Conservation (phyloP, 2,888 invertebrate species). For the Caenorhabditis imperialis region DNA sequence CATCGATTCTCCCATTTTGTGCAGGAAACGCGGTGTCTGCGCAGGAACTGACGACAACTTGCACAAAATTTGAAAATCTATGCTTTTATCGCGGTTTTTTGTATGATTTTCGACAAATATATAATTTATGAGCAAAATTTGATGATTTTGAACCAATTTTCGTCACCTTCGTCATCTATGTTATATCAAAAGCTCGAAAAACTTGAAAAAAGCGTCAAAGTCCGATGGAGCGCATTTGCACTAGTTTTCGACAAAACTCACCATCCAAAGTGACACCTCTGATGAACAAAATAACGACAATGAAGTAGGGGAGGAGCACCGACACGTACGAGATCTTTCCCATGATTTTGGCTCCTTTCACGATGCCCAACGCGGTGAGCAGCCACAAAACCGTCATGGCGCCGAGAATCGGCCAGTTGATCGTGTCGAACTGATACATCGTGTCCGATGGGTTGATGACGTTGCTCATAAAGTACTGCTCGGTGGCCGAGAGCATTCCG, state of each 20-base stretch:
- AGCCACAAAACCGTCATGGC: constrained; percentile 19
- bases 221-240: too few relatives aligned
- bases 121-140: too few relatives aligned
- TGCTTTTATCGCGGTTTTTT: too few relatives aligned
- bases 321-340: constrained; percentile 46
- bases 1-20: too few relatives aligned
- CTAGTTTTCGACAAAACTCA: background rate
- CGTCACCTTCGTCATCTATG: too few relatives aligned
- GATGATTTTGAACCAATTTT: too few relatives aligned
- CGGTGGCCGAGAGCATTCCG: constrained; percentile 34
- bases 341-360: constrained; percentile 18
- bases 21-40: too few relatives aligned
- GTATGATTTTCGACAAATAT: too few relatives aligned
- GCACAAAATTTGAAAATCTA: too few relatives aligned
- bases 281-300: constrained; percentile 59
- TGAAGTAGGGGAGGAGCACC: constrained; percentile 55
- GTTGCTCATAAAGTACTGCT: constrained; percentile 34
- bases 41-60: too few relatives aligned
- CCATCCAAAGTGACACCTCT: constrained; percentile 70
- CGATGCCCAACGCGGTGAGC: background rate
- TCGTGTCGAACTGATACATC: constrained; percentile 5
- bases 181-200: too few relatives aligned
- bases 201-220: too few relatives aligned
- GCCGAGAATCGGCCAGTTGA: constrained; percentile 19
- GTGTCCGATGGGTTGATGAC: background rate